Evolutionary conservation across 2,888 invertebrate genomes (phyloP), one percentile per base, ranked within the genome.

Genomic region (Idaea dimidiata): DNA sequence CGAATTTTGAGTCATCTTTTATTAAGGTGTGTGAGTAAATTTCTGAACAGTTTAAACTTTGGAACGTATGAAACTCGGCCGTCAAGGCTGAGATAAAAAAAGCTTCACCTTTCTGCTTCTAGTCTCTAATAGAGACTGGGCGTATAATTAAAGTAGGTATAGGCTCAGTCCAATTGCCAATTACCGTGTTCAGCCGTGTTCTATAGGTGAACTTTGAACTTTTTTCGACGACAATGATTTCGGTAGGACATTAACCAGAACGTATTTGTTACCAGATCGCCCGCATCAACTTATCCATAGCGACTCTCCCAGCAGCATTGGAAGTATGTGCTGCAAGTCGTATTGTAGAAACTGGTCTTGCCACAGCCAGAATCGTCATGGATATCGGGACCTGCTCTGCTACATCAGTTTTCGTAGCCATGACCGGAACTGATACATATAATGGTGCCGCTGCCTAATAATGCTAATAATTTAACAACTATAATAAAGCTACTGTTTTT

Each of bases 351-450:
- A 83, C 87, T 0, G 87, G 89, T 4, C 59, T 88, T 10, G 75
- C 77, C 10, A 83, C 87, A 0, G 83, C 83, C n/a, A 84, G 75
- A 62, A 78, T 90, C n/a, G 68, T 90, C 17, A 74, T 86, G 69
- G 84, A 87, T 16, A 78, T 90, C 17, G 87, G 88, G 16, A 76
- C 78, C 17, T 92, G 91, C 66, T 86, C 89, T 0, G 84, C 82
- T 7, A 72, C 74, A 16, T 81, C 84, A 0, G 66, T 87, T 32
- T 81, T 81, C 61, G 68, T 77, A 16, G 74, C 77, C 63, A 69
- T 89, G 57, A 68, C 72, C 32, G 81, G 79, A 54, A 62, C 65
- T 17, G 61, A 43, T 8, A 14, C 43, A 43, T 43, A 8, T 0
- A 33, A 33, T 33, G 14, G 43, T 43, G 43, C 43, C 14, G 7